Conservation (phyloP, 2,888 invertebrate genomes). For the Aleiodes testaceus region DNA sequence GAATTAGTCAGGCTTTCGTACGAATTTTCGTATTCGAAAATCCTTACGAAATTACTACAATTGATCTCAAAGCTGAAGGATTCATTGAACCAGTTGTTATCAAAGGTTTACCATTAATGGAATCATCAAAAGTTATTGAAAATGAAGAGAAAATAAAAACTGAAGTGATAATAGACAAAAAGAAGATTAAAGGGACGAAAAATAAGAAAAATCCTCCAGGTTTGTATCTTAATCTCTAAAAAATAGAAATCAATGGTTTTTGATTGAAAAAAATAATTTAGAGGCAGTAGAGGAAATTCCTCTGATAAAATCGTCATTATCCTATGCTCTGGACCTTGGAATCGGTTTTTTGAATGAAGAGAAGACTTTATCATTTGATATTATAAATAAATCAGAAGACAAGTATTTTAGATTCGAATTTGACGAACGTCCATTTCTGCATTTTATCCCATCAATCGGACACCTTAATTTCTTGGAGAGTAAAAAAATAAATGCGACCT, state of each 20-base stretch:
- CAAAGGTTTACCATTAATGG: slow-evolving; percentile 63
- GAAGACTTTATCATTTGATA: slow-evolving; percentile 69
- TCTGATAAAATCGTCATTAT: slow-evolving; percentile 35
- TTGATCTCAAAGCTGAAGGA: slow-evolving; percentile 73
- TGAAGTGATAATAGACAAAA: not conserved
- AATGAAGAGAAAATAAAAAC: not conserved
- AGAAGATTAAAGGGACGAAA: slow-evolving; percentile 37
- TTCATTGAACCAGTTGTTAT: slow-evolving; percentile 74
- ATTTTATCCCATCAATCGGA: slow-evolving; percentile 74
- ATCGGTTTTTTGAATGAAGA: slow-evolving; percentile 66
- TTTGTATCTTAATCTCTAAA: not conserved
- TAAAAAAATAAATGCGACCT: slow-evolving; percentile 75
- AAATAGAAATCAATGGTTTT: too few relatives aligned
- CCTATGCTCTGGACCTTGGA: slow-evolving; percentile 70
- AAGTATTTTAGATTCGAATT: slow-evolving; percentile 72
- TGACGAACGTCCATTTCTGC: slow-evolving; percentile 64
- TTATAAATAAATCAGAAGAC: slow-evolving; percentile 70
- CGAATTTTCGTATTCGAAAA: slow-evolving; percentile 75
- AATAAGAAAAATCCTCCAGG: slow-evolving; percentile 34
- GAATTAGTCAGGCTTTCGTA: slow-evolving; percentile 61
- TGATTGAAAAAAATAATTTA: too few relatives aligned
- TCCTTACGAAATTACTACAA: slow-evolving; percentile 75
- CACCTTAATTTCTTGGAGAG: slow-evolving; percentile 70
- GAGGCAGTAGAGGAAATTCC: slow-evolving; percentile 9
- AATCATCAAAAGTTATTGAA: slow-evolving; percentile 32